phyloP scores from a whole-genome alignment of 2,797 vertebrate species.

The Poecilia wingei region DNA sequence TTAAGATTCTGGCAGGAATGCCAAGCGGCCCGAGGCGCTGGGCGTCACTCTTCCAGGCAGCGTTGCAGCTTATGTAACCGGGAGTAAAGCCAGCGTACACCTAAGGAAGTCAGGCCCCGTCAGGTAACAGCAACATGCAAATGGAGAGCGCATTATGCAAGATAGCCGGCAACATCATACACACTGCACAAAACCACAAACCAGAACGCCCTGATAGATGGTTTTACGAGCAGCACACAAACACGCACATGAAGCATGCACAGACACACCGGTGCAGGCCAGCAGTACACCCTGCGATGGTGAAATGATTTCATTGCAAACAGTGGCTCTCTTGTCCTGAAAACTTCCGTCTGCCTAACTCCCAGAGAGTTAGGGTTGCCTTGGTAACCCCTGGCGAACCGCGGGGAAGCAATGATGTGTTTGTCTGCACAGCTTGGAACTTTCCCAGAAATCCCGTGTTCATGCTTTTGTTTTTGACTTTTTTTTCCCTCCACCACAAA shows the following conservation, averaged over 20 bases:
- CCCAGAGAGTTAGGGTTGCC: conserved; percentile 66
- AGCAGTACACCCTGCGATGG: conserved; percentile 24
- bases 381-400: conserved; percentile 66
- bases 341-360: conserved; percentile 54
- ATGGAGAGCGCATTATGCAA: conserved; percentile 69
- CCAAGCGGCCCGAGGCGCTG: conserved; percentile 44
- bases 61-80: conserved; percentile 73
- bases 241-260: conserved; percentile 11
- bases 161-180: conserved; percentile 34
- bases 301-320: conserved; percentile 54
- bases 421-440: conserved; percentile 58
- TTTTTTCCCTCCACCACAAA: neutral
- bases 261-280: conserved; percentile 3
- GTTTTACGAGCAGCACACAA: conserved; percentile 2
- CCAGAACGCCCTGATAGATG: conserved; percentile 34
- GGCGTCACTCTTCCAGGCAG: conserved; percentile 42
- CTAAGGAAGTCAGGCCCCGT: conserved; percentile 63
- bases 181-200: conserved; percentile 50
- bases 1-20: conserved; percentile 59
- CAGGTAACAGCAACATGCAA: conserved; percentile 75
- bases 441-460: conserved; percentile 50
- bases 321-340: conserved; percentile 34
- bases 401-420: conserved; percentile 48
- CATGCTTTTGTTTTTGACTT: conserved; percentile 26
- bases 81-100: conserved; percentile 71